Evolutionary conservation across 2,888 invertebrate genomes (phyloP), one percentile per base, ranked within the genome.

Genomic region (Spisula solida): DNA sequence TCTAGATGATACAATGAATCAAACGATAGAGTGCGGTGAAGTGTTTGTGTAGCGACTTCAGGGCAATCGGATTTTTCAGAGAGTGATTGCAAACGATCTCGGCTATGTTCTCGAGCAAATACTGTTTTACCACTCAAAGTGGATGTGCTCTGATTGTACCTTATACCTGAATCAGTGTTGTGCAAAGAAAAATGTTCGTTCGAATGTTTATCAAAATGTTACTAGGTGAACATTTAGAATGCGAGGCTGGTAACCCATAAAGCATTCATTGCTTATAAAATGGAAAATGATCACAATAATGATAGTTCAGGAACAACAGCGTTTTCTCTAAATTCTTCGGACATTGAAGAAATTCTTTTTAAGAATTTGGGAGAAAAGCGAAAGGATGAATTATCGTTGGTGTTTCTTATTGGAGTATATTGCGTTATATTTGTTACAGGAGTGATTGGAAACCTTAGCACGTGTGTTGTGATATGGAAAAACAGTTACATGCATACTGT

Each of bases 401-500:
- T 94, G 29, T 92, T 94, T n/a, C 89, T 96, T 25, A 95, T 95
- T 12, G 83, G 95, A 6, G 95, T 96, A 8, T 98, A 98, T 96
- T 97, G 97, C 8, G 88, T 97, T 16, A 98, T 99, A 90, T 98
- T 98, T 95, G 96, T 98, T 66, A 98, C 98, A 0, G 99, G 99
- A 0, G 97, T 98, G 56, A 97, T 98, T 81, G 99, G 99, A 4
- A 99, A 99, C 96, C 97, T 98, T 47, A 97, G 98, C 5, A 98
- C 99, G 12, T 99, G 99, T 95, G 97, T 98, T 75, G 98, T 99
- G 20, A 98, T 99, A 85, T 97, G 98, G 14, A 97, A 97, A 55
- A 98, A 98, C 95, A 97, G 98, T 0, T 97, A 98, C 12, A 98
- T 99, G 98, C 98, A 98, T 95, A 98, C 98, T 0, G 98, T 98